Evolutionary conservation across 2,113 vertebrate species (phyloP), one percentile per base, ranked within the genome.

Genomic region (Toxotes jaculatrix): DNA sequence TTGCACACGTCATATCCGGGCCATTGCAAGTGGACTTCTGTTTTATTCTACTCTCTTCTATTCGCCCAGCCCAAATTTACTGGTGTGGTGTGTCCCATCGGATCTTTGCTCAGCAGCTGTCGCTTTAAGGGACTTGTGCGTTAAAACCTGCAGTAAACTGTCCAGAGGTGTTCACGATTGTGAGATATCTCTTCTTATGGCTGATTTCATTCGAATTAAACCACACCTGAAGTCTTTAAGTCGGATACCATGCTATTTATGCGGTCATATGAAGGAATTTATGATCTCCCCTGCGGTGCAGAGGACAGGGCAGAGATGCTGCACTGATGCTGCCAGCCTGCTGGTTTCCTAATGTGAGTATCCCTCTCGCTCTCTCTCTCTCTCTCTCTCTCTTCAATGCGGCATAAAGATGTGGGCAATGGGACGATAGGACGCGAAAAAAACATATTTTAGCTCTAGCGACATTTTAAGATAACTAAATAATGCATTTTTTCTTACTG

Each of bases 91-190:
- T 49, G 56, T 61, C 49, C 80, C 60, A 57, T 32, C 59, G 0
- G 53, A 32, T 47, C 64, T 74, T 53, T 2, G 3, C 1, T 4
- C n/a, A 7, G 64, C 9, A 19, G 21, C 88, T 90, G 83, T 71
- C 77, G 12, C 94, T 94, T 94, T 94, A 93, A 95, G 88, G 82
- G 64, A 84, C 42, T 36, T 57, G 72, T 78, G 74, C 65, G 13
- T 65, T 68, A 34, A 71, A 80, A 34, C 23, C 86, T 87, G 88
- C 93, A 82, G 79, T 77, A 74, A 84, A 70, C 59, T 76, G 74
- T 77, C 9, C 43, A 12, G 49, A 42, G 66, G 42, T 59, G 74
- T 63, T 56, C 40, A 5, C 55, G 32, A 19, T 43, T 57, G 31
- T 53, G 21, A 32, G 4, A 67, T 21, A 56, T 67, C 23, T 23